These are phyloP conservation scores for Etheostoma nigrum DNA, from an alignment of 2,797 vertebrate species.

Conservation along the genomic window DNA sequence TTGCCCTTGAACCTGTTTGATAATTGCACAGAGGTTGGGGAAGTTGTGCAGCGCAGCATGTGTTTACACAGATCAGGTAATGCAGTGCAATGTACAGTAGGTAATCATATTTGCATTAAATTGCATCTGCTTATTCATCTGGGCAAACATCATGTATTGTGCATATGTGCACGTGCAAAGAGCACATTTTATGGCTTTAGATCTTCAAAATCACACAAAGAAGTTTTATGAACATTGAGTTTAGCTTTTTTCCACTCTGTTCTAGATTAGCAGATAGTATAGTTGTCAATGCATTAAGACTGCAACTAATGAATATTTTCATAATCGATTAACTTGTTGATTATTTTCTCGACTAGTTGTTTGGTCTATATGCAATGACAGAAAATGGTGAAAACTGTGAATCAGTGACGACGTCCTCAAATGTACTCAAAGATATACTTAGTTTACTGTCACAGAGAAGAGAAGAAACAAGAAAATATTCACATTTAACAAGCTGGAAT, in stretches of 20 bases:
- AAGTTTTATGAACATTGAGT: background rate
- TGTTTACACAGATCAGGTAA: background rate
- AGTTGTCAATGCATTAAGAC: background rate
- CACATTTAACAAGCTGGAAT: too few relatives aligned
- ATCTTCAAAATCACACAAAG: background rate
- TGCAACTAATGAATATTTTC: too few relatives aligned
- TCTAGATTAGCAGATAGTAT: background rate
- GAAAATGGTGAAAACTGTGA: too few relatives aligned
- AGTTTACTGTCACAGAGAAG: too few relatives aligned
- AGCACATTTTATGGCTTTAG: background rate
- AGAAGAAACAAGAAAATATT: too few relatives aligned
- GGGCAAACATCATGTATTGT: background rate
- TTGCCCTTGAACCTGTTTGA: background rate
- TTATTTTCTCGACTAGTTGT: too few relatives aligned
- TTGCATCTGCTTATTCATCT: background rate
- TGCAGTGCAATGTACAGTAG: background rate
- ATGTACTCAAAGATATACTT: too few relatives aligned
- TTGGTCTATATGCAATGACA: too few relatives aligned
- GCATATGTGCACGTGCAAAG: background rate
- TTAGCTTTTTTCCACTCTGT: background rate
- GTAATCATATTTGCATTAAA: constrained; percentile 6
- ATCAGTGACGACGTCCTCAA: too few relatives aligned
- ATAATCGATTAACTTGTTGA: too few relatives aligned
- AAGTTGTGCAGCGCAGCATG: background rate
- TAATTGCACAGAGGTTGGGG: background rate